Conservation (phyloP, 1,140 invertebrate species). For the Lepidostoma basale region DNA sequence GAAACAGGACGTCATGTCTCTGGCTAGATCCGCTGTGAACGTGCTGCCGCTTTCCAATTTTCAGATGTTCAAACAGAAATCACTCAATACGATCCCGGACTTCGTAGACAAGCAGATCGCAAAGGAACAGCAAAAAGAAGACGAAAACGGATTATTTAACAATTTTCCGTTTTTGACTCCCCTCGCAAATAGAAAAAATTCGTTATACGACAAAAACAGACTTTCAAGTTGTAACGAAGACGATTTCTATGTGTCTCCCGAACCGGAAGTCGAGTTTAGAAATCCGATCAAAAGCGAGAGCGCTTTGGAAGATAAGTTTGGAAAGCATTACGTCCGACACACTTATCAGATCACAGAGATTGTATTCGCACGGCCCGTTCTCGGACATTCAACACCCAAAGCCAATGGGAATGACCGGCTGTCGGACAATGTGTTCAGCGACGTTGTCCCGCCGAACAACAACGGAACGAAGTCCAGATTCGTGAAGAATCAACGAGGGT, state of each 20-base stretch:
- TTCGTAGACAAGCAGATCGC: conserved; percentile 49
- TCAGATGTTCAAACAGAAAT: conserved; percentile 60
- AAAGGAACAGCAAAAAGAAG: conserved; percentile 46
- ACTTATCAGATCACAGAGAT: not conserved
- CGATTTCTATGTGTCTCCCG: conserved; percentile 57
- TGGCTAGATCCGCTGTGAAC: conserved; percentile 50
- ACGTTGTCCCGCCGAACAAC: too few relatives aligned
- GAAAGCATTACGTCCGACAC: not conserved
- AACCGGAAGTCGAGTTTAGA: conserved; percentile 49
- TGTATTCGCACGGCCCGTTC: not conserved
- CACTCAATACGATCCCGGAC: conserved; percentile 57
- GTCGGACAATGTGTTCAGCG: too few relatives aligned
- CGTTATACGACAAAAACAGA: conserved; percentile 49
- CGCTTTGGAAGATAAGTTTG: conserved; percentile 3
- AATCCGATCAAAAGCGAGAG: conserved; percentile 8
- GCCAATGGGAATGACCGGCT: not conserved
- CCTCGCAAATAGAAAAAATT: conserved; percentile 59
- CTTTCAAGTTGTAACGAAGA: conserved; percentile 57
- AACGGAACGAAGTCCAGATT: not conserved
- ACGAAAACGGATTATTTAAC: conserved; percentile 54
- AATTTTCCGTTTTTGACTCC: conserved; percentile 61
- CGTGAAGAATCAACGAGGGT: conserved; percentile 2
- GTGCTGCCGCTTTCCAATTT: conserved; percentile 57
- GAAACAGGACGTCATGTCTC: conserved; percentile 49
- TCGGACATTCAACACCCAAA: conserved; percentile 33